Conservation (phyloP, 2,113 vertebrate species). For the Pyrgilauda ruficollis region DNA sequence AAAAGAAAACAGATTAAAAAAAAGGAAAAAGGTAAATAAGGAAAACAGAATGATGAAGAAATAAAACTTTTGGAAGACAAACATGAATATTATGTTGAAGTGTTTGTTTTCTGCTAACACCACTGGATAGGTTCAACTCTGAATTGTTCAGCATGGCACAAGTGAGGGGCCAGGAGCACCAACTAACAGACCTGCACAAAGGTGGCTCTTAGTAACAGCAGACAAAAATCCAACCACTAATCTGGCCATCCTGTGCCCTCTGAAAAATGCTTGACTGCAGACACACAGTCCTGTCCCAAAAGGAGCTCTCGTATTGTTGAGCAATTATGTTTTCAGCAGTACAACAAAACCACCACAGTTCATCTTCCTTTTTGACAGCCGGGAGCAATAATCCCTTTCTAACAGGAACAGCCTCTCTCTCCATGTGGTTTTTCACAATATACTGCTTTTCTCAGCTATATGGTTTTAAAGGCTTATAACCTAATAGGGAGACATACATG, state of each 20-base stretch:
- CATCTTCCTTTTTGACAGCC: background rate
- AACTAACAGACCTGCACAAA: background rate
- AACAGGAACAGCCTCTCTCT: background rate
- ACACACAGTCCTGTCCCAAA: background rate
- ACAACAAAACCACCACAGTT: background rate
- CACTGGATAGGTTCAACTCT: background rate
- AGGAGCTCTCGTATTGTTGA: background rate
- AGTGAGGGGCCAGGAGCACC: background rate
- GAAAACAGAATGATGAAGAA: background rate
- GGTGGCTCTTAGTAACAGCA: background rate
- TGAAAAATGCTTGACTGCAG: background rate
- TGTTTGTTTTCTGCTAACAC: background rate
- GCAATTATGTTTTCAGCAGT: background rate
- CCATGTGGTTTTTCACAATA: conserved; percentile 10
- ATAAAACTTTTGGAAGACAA: background rate
- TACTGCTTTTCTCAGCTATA: conserved; percentile 37
- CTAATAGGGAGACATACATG: conserved; percentile 22
- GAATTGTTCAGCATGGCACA: background rate
- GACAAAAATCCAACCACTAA: background rate
- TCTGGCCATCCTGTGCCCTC: background rate
- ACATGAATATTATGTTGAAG: background rate
- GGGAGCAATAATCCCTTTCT: conserved; percentile 34
- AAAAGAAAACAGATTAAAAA: background rate
- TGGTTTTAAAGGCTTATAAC: conserved; percentile 55
- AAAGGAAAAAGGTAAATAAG: background rate